These are phyloP conservation scores for Mionectes macconnelli DNA, from an alignment of 2,113 vertebrate species.

Conservation along the genomic window DNA sequence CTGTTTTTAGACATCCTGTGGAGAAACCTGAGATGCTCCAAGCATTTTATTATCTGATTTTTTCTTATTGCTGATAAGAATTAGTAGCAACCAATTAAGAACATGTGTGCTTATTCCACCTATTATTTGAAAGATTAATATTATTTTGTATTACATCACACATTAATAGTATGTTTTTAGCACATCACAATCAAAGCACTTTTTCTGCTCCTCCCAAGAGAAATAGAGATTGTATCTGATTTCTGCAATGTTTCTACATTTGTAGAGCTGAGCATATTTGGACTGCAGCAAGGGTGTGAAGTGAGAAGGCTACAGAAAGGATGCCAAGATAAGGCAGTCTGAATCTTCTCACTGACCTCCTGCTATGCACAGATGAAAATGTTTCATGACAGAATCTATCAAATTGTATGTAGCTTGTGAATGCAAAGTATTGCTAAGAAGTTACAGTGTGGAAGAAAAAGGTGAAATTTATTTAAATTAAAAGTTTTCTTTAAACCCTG, in stretches of 20 bases:
- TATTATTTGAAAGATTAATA: not conserved
- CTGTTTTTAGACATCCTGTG: not conserved
- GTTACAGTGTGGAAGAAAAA: not conserved
- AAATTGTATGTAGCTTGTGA: constrained; percentile 53
- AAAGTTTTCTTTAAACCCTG: not conserved
- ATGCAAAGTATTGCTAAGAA: constrained; percentile 11
- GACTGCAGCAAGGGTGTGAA: not conserved
- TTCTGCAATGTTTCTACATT: not conserved
- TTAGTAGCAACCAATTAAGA: not conserved
- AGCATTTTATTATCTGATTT: not conserved
- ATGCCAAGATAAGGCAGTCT: constrained; percentile 29
- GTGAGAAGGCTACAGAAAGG: constrained; percentile 7
- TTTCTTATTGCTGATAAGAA: not conserved
- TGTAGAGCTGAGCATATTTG: constrained; percentile 18
- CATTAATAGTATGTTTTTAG: not conserved
- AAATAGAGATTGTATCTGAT: constrained; percentile 27
- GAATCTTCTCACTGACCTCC: constrained; percentile 28
- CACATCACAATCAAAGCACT: not conserved
- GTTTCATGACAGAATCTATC: constrained; percentile 39
- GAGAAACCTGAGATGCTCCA: constrained; percentile 21
- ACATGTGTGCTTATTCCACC: not conserved
- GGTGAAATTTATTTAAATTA: not conserved
- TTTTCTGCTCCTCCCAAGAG: constrained; percentile 11
- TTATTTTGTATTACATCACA: not conserved
- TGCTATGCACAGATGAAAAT: constrained; percentile 50